A percentile compares a stretch with the other conserved stretches of the same genome.
Evolutionary conservation across 2,113 vertebrate species (phyloP).

Genomic region (Atlantisia rogersi): DNA sequence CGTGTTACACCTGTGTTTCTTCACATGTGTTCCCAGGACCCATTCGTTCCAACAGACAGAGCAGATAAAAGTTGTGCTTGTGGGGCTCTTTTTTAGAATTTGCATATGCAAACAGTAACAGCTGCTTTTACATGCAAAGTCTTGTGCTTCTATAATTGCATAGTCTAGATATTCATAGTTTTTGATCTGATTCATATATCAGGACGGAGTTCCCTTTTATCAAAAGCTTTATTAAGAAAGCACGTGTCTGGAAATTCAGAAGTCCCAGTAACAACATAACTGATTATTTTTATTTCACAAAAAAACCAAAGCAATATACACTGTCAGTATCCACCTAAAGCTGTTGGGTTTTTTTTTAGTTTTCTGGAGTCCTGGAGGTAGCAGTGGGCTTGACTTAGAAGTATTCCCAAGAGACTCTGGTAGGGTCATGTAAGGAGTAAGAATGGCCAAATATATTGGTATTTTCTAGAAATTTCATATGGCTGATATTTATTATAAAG

Average conservation of each 20-base stretch:
- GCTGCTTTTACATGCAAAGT: neutral
- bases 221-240: too few species aligned
- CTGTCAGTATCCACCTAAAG: neutral
- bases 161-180: neutral
- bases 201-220: neutral
- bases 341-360: neutral
- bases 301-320: neutral
- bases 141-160: neutral
- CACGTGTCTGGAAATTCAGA: neutral
- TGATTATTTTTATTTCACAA: neutral
- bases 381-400: neutral
- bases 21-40: neutral
- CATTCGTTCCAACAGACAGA: neutral
- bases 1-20: neutral
- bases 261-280: neutral
- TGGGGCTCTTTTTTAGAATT: neutral
- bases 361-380: neutral
- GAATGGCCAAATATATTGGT: neutral
- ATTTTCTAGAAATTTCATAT: neutral
- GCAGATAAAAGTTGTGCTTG: neutral
- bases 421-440: neutral
- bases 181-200: neutral
- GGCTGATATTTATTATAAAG: neutral
- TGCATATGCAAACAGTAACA: neutral
- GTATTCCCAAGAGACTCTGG: neutral